phyloP scores from a whole-genome alignment of 2,113 vertebrate species.

The Thermophis baileyi region DNA sequence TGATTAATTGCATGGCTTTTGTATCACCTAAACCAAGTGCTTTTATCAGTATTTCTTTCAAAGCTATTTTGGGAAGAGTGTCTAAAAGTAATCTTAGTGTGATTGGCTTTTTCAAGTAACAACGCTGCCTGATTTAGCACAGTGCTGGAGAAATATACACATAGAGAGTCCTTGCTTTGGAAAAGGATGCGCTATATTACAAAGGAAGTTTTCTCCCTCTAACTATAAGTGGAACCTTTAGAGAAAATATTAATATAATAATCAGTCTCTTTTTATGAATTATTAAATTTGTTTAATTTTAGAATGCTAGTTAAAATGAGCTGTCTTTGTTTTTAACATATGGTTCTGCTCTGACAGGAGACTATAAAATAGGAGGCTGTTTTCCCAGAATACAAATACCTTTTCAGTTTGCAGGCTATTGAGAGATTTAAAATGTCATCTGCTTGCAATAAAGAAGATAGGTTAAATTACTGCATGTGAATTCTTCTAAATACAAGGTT shows the following conservation, averaged over 20 bases:
- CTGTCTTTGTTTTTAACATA: fast-evolving
- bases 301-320: neutral
- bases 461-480: neutral
- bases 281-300: neutral
- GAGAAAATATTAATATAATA: neutral
- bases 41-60: conserved; percentile 48
- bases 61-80: conserved; percentile 17
- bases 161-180: conserved; percentile 27
- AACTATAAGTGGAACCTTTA: conserved; percentile 2
- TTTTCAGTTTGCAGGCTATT: neutral
- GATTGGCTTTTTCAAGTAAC: conserved; percentile 39
- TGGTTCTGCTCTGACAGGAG: conserved; percentile 8
- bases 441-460: neutral
- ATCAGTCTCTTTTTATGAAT: neutral
- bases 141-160: conserved; percentile 14
- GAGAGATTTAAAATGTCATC: fast-evolving
- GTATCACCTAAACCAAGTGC: conserved; percentile 63
- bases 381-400: neutral
- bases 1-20: conserved; percentile 75
- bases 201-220: conserved; percentile 29
- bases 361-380: neutral
- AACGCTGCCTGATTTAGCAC: conserved; percentile 31
- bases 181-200: conserved; percentile 17
- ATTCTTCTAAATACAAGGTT: fast-evolving
- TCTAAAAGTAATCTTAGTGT: conserved; percentile 54